Percentiles rank a stretch among this genome's conserved stretches.
These are phyloP conservation scores for Babylonia areolata DNA, from an alignment of 1,140 invertebrate species.

Conservation along the genomic window DNA sequence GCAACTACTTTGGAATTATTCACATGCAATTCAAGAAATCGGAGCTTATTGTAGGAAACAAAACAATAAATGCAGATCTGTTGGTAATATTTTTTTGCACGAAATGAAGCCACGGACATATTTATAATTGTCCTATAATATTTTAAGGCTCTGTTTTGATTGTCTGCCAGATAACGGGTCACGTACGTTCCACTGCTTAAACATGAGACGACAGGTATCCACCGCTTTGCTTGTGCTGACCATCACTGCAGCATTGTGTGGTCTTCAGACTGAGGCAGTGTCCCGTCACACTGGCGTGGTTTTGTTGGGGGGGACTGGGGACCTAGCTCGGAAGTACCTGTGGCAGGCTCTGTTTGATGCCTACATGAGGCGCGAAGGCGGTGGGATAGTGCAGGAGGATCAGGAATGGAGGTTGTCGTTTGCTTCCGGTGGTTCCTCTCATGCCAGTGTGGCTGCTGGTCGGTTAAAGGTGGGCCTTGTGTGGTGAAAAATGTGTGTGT, in stretches of 20 bases:
- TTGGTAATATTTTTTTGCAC: too few species aligned
- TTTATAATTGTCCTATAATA: too few species aligned
- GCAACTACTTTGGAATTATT: too few species aligned
- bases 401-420: conserved; percentile 64
- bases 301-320: conserved; percentile 66
- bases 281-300: conserved; percentile 57
- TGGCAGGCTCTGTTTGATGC: conserved; percentile 68
- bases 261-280: background rate
- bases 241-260: background rate
- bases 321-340: conserved; percentile 70
- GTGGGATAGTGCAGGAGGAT: background rate
- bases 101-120: too few species aligned
- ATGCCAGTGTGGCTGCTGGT: conserved; percentile 45
- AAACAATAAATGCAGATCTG: too few species aligned
- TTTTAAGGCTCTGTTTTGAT: too few species aligned
- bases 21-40: too few species aligned
- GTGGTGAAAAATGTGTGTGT: background rate
- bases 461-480: conserved; percentile 44
- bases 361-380: conserved; percentile 38
- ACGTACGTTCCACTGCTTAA: too few species aligned
- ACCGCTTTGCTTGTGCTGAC: background rate
- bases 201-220: background rate
- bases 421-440: conserved; percentile 53
- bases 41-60: too few species aligned
- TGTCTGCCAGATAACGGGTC: too few species aligned